Evolutionary conservation across 1,140 invertebrate species (phyloP).

Genomic region (Phortica variegata): DNA sequence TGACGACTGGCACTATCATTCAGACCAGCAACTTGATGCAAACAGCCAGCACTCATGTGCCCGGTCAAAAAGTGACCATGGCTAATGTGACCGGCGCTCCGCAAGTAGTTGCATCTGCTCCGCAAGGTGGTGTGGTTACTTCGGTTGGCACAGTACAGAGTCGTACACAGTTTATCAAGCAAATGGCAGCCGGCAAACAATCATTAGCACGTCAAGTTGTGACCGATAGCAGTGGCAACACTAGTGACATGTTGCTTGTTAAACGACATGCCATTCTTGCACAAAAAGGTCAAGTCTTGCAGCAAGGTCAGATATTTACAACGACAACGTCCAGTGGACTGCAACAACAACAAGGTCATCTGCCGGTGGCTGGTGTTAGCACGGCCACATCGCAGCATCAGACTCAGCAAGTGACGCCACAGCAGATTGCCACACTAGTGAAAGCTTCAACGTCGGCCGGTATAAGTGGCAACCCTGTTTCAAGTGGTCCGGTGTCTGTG

Average conservation of each 20-base stretch:
- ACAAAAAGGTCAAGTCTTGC: conserved; percentile 60
- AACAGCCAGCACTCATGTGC: conserved; percentile 36
- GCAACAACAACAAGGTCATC: conserved; percentile 35
- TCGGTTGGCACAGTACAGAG: conserved; percentile 34
- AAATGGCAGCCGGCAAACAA: conserved; percentile 55
- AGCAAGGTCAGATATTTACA: conserved; percentile 47
- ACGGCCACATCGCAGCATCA: conserved; percentile 36
- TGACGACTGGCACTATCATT: conserved; percentile 40
- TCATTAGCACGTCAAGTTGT: conserved; percentile 62
- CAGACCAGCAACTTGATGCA: conserved; percentile 40
- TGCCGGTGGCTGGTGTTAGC: conserved; percentile 8
- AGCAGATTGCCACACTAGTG: conserved; percentile 49
- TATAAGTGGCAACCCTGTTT: conserved; percentile 35
- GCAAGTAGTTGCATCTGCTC: conserved; percentile 21
- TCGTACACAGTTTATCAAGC: conserved; percentile 54
- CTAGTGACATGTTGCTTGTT: conserved; percentile 67
- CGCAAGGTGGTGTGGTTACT: conserved; percentile 34
- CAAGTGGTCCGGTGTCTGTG: conserved; percentile 27
- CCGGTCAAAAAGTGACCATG: conserved; percentile 52
- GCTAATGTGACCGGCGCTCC: conserved; percentile 40
- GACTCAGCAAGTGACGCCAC: conserved; percentile 41
- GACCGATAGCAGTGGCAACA: conserved; percentile 56
- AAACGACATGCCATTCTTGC: conserved; percentile 66
- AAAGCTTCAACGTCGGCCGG: conserved; percentile 58
- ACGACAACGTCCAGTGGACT: conserved; percentile 25